Percentiles rank a stretch among this genome's conserved stretches.
Evolutionary conservation across 2,888 invertebrate genomes (phyloP).

Genomic region (Xylota segnis): DNA sequence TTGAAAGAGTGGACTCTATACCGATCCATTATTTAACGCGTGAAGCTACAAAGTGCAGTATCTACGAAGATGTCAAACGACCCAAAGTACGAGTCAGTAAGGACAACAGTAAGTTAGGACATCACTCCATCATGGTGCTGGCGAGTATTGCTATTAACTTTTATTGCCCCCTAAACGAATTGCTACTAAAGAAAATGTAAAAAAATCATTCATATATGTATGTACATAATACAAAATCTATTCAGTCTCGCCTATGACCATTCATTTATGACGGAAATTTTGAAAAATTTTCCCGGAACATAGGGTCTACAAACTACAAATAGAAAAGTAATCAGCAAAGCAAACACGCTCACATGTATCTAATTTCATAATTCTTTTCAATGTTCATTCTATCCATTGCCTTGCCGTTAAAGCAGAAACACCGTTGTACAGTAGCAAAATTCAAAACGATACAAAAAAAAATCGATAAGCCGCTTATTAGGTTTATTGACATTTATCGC

Average conservation of each 20-base stretch:
- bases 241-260: background rate
- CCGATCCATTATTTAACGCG: too few species aligned
- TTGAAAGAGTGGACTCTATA: too few species aligned
- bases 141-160: too few species aligned
- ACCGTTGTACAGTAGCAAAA: background rate
- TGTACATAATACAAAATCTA: too few species aligned
- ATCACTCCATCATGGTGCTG: too few species aligned
- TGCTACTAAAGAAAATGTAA: too few species aligned
- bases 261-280: background rate
- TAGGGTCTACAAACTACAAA: background rate
- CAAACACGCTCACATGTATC: constrained; percentile 3
- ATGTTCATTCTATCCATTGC: background rate
- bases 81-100: too few species aligned
- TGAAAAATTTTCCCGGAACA: background rate
- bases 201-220: too few species aligned
- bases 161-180: too few species aligned
- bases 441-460: background rate
- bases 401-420: constrained; percentile 6
- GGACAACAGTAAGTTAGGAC: too few species aligned
- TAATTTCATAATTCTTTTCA: constrained; percentile 8
- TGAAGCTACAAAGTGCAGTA: too few species aligned
- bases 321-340: constrained; percentile 3
- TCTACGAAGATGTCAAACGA: too few species aligned
- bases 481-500: constrained; percentile 7
- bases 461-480: background rate